phyloP scores from a whole-genome alignment of 2,113 vertebrate genomes.

The Pseudolaguvia tuberculata region DNA sequence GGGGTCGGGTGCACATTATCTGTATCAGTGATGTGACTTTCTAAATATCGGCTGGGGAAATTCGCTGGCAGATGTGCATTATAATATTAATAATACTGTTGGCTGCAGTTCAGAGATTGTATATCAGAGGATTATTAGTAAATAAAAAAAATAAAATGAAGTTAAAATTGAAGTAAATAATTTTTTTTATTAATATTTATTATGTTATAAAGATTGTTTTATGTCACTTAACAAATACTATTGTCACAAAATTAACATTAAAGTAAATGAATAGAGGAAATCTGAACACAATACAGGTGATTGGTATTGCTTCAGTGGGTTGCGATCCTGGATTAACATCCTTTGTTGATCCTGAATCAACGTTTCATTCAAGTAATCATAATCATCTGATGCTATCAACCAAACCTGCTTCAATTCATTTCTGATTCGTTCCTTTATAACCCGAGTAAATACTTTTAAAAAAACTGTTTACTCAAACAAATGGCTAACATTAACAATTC shows the following conservation, averaged over 20 bases:
- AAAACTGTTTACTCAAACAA: too few relatives aligned
- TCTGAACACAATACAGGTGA: too few relatives aligned
- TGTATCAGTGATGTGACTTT: conserved; percentile 32
- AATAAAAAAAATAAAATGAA: background rate
- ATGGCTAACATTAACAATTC: too few relatives aligned
- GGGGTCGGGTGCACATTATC: conserved; percentile 33
- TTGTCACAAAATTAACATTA: background rate
- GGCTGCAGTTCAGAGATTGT: conserved; percentile 46
- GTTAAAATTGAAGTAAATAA: too few relatives aligned
- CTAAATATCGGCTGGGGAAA: conserved; percentile 46
- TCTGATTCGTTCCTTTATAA: too few relatives aligned
- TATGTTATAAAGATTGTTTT: background rate
- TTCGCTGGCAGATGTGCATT: conserved; percentile 31
- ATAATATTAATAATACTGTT: conserved; percentile 44
- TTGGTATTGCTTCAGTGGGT: too few relatives aligned
- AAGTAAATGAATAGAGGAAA: background rate
- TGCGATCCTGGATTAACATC: too few relatives aligned
- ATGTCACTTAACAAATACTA: background rate
- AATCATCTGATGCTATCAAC: too few relatives aligned
- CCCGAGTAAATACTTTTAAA: too few relatives aligned
- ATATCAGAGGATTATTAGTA: conserved; percentile 47
- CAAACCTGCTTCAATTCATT: too few relatives aligned
- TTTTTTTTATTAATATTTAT: background rate
- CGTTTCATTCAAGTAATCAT: too few relatives aligned
- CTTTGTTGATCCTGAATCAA: too few relatives aligned